phyloP scores from a whole-genome alignment of 2,797 vertebrate species.

The Pangasius krempfi region DNA sequence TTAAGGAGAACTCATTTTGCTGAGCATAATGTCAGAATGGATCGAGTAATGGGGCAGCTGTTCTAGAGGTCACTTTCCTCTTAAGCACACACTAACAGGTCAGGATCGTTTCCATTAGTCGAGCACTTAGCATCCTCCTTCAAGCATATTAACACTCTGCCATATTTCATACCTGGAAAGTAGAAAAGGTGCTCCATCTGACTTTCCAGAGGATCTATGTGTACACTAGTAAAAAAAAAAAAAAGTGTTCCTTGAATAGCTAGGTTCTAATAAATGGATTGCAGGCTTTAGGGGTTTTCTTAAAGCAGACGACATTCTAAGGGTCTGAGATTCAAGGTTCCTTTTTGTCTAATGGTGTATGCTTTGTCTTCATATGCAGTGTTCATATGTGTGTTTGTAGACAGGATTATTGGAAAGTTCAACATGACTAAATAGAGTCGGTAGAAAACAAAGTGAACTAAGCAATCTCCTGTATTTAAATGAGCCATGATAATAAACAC shows the following conservation, averaged over 20 bases:
- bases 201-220: not conserved
- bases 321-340: not conserved
- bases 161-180: not conserved
- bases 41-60: not conserved
- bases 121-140: not conserved
- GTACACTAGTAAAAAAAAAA: too few species aligned
- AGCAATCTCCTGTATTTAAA: not conserved
- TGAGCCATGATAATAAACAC: constrained; percentile 24
- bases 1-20: not conserved
- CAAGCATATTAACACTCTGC: not conserved
- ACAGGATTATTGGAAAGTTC: not conserved
- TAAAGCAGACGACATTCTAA: not conserved
- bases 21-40: not conserved
- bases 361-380: not conserved
- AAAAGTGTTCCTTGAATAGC: too few species aligned
- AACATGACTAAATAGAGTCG: not conserved
- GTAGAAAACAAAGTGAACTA: not conserved
- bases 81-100: not conserved
- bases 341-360: not conserved
- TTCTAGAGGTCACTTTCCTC: not conserved
- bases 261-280: too few species aligned
- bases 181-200: not conserved
- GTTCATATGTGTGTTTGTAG: not conserved
- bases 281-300: not conserved
- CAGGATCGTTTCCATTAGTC: not conserved